phyloP scores from a whole-genome alignment of 2,888 invertebrate genomes.

The Scaptomyza cyrtandrae region DNA sequence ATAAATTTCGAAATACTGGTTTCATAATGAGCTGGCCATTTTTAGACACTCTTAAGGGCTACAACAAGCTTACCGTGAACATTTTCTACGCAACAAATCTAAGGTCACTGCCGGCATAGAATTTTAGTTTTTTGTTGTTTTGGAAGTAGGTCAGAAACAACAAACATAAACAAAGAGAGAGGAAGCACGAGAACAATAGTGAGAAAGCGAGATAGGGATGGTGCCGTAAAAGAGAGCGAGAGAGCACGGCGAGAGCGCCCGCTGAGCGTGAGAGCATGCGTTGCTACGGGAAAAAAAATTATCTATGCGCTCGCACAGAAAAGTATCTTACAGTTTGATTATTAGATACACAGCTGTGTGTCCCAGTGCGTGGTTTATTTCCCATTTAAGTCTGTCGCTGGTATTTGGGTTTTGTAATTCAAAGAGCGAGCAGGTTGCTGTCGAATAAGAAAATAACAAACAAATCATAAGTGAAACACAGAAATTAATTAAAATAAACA shows the following conservation, averaged over 20 bases:
- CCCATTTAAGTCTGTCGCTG: slow-evolving; percentile 19
- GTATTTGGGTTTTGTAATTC: slow-evolving; percentile 45
- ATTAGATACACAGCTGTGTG: slow-evolving; percentile 75
- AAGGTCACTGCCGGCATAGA: slow-evolving; percentile 53
- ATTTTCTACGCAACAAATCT: slow-evolving; percentile 40
- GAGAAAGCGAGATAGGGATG: slow-evolving; percentile 12
- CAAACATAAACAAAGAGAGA: slow-evolving; percentile 61
- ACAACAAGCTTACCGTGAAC: slow-evolving; percentile 19
- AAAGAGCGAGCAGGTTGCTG: slow-evolving; percentile 66
- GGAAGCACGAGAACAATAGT: slow-evolving; percentile 2
- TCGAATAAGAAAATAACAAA: slow-evolving; percentile 44
- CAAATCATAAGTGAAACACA: slow-evolving; percentile 1
- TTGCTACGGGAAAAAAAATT: slow-evolving; percentile 43
- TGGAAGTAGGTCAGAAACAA: slow-evolving; percentile 62
- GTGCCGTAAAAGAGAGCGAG: not conserved
- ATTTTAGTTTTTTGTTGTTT: slow-evolving; percentile 30
- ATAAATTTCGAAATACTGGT: not conserved
- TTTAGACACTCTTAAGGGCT: slow-evolving; percentile 3
- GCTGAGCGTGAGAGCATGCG: slow-evolving; percentile 63
- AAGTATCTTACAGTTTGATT: slow-evolving; percentile 61
- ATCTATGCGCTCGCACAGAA: slow-evolving; percentile 51
- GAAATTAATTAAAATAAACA: slow-evolving; percentile 4
- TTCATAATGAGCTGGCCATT: slow-evolving; percentile 8
- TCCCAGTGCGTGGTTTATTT: slow-evolving; percentile 46
- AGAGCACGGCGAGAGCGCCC: slow-evolving; percentile 8